A percentile compares a stretch with the other conserved stretches of the same genome.
These are phyloP conservation scores for Heliothis subflexa DNA, from an alignment of 1,140 invertebrate genomes.

Conservation along the genomic window DNA sequence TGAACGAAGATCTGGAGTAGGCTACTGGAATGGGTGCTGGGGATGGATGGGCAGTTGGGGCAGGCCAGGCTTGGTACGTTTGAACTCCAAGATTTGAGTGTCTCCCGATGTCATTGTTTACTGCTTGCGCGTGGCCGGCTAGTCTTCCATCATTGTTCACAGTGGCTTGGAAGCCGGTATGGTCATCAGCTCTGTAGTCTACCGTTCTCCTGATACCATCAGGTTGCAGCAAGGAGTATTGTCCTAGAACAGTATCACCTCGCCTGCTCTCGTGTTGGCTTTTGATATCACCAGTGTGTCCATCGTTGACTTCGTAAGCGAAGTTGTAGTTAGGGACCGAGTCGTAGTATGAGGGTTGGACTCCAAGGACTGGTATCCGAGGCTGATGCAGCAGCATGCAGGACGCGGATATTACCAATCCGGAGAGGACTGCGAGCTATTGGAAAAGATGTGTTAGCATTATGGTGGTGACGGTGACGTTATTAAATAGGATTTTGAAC, in stretches of 20 bases:
- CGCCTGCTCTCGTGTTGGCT: constrained; percentile 82
- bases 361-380: constrained; percentile 60
- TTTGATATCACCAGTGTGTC: constrained; percentile 84
- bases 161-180: constrained; percentile 72
- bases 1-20: constrained; percentile 65
- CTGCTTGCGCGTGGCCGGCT: constrained; percentile 10
- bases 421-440: constrained; percentile 69
- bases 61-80: constrained; percentile 13
- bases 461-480: no score
- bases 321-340: constrained; percentile 86
- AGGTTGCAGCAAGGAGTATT: constrained; percentile 88
- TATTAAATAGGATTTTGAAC: no score
- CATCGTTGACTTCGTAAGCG: constrained; percentile 89
- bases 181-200: constrained; percentile 87
- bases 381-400: constrained; percentile 71
- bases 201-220: constrained; percentile 89
- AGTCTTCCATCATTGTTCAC: constrained; percentile 71
- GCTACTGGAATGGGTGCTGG: constrained; percentile 58
- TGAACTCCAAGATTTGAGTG: not conserved
- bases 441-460: constrained; percentile 37
- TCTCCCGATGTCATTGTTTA: constrained; percentile 37
- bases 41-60: constrained; percentile 14
- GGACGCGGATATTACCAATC: constrained; percentile 65
- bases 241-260: constrained; percentile 88
- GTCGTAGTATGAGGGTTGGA: constrained; percentile 51